Percentiles rank a stretch among this genome's conserved stretches.
Evolutionary conservation across 2,113 vertebrate genomes (phyloP).

Genomic region (Puntigrus tetrazona): DNA sequence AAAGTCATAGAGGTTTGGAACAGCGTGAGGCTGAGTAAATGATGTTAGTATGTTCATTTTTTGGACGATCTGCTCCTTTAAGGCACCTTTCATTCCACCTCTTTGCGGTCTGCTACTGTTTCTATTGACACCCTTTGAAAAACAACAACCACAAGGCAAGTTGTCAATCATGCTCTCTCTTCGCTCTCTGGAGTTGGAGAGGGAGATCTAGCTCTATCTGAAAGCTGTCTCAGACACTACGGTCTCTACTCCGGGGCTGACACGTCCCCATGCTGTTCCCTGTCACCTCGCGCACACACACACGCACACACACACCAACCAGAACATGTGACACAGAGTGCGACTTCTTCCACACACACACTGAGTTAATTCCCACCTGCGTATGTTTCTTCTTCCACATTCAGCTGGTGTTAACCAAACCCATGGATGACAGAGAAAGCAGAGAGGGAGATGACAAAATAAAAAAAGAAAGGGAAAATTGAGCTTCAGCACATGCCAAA

Average conservation of each 20-base stretch:
- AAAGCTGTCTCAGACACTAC: constrained; percentile 52
- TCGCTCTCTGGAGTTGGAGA: constrained; percentile 48
- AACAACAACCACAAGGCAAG: constrained; percentile 60
- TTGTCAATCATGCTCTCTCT: constrained; percentile 51
- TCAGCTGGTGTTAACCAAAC: constrained; percentile 60
- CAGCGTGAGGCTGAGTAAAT: neutral
- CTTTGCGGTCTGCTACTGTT: constrained; percentile 46
- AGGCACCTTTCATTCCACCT: constrained; percentile 45
- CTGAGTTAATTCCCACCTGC: constrained; percentile 60
- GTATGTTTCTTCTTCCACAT: constrained; percentile 60
- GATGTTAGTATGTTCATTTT: neutral
- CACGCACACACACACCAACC: constrained; percentile 53
- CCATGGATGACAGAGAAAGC: constrained; percentile 49
- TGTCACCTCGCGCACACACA: constrained; percentile 54
- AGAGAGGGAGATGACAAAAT: constrained; percentile 47
- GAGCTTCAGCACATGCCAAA: constrained; percentile 65
- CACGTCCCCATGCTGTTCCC: constrained; percentile 55
- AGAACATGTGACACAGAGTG: constrained; percentile 66
- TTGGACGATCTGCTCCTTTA: neutral
- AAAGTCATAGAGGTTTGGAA: neutral
- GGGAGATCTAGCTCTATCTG: constrained; percentile 51
- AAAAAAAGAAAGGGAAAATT: constrained; percentile 62
- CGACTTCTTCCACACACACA: constrained; percentile 65
- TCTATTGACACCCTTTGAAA: constrained; percentile 61
- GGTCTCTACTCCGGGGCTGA: constrained; percentile 56